Base-by-base conservation (phyloP, 2,888 invertebrate genomes). In the Melanostoma scalare region DNA sequence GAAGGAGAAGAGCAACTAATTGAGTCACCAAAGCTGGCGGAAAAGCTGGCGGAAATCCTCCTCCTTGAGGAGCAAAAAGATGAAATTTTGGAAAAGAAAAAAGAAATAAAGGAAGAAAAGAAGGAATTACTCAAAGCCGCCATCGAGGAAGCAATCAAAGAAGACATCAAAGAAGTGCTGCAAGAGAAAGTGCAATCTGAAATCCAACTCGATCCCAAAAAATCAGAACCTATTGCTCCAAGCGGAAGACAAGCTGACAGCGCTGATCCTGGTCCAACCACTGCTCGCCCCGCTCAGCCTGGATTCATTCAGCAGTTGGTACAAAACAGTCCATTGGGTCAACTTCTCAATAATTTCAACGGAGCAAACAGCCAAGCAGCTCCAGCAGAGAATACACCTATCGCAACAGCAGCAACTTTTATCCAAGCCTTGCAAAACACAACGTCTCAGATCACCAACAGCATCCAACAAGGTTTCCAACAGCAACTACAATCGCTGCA, bases 321-420 rank as follows among this genome's bases (percentile, higher is more conserved):
- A 2, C 85, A 85, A 65, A 90, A 89, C 36, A 88, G 89, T 0
- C 90, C 90, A 2, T 87, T 90, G 36, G 89, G 90, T 1, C 89
- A 89, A 44, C 87, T 90, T 35, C 86, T 90, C 8, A 89, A 68
- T 33, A 79, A 44, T 3, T 79, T 84, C 55, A 84, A 71, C 40
- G 67, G 56, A 20, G 75, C 52, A 8, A 82, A 78, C 38, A 84
- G 74, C 50, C 84, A 84, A 44, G 71, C 60, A n/a, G 79, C 79
- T 6, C 10, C 74, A 9, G 79, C 74, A n/a, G 79, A 75, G n/a
- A 84, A 84, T 30, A 36, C 55, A 30, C 84, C 84, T 50, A 67
- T 42, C 2, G 74, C 79, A 2, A 84, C 84, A 0, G 84, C 84
- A 9, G 53, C 79, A 6, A 71, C 79, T n/a, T 79, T 84, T 55